phyloP scores from a whole-genome alignment of 23 tunicate genomes.

The Trididemnum miniatum region DNA sequence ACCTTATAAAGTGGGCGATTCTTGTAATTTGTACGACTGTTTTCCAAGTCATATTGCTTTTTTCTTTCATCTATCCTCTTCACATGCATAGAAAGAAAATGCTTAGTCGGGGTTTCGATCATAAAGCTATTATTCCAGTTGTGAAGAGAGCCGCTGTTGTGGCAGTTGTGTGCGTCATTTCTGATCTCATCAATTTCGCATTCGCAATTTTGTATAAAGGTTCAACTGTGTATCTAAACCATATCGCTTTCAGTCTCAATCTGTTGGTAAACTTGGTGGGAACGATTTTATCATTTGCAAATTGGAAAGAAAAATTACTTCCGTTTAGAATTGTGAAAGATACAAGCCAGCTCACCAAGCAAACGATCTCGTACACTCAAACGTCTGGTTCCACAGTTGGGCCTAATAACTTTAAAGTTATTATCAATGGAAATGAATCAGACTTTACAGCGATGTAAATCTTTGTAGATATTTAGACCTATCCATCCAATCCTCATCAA shows the following conservation, averaged over 20 bases:
- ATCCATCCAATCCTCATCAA: too few species aligned
- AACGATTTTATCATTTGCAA: slow-evolving; percentile 22
- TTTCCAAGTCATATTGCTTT: slow-evolving; percentile 22
- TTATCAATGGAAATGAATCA: too few species aligned
- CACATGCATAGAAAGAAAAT: slow-evolving; percentile 39
- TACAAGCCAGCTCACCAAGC: too few species aligned
- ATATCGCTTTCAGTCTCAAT: slow-evolving; percentile 31
- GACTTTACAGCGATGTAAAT: too few species aligned
- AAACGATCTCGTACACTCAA: too few species aligned
- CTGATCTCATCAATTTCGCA: slow-evolving; percentile 20
- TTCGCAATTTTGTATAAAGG: slow-evolving; percentile 36
- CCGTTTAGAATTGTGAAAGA: slow-evolving; percentile 6
- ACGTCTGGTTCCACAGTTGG: too few species aligned
- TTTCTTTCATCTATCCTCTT: slow-evolving; percentile 40
- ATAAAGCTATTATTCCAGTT: not conserved
- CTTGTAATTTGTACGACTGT: slow-evolving; percentile 24
- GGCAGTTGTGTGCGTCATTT: slow-evolving; percentile 25
- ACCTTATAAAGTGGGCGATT: slow-evolving; percentile 27
- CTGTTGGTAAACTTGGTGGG: slow-evolving; percentile 27
- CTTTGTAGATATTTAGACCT: too few species aligned
- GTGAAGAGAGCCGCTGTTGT: slow-evolving; percentile 30
- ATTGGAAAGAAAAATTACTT: slow-evolving; percentile 40
- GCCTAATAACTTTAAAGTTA: too few species aligned
- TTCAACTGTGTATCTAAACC: slow-evolving; percentile 25
- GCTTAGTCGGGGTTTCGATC: slow-evolving; percentile 14